These are phyloP conservation scores for Ptychoptera albimana DNA, from an alignment of 2,888 invertebrate species.

Conservation along the genomic window DNA sequence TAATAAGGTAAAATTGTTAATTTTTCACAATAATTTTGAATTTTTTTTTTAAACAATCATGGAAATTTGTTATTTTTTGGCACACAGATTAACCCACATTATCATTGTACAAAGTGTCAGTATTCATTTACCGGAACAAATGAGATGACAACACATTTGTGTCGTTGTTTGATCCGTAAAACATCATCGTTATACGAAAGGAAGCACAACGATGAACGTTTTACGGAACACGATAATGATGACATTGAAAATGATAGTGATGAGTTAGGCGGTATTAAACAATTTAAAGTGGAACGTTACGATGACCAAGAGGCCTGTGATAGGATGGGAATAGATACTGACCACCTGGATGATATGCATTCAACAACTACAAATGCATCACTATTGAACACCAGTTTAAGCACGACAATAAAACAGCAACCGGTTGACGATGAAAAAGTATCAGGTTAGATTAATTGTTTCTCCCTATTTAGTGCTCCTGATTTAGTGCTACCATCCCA, in stretches of 20 bases:
- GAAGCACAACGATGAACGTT: no score
- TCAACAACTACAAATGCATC: no score
- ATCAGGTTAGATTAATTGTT: conserved; percentile 11
- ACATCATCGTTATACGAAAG: no score
- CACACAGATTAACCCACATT: conserved; percentile 48
- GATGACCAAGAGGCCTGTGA: no score
- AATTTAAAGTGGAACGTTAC: no score
- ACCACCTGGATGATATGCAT: no score
- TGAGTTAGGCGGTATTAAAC: no score
- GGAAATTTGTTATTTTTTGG: no score
- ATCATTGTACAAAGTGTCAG: conserved; percentile 59
- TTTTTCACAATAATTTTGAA: not conserved
- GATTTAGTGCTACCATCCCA: not conserved
- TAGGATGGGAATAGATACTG: no score
- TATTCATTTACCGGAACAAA: conserved; percentile 42
- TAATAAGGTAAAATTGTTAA: conserved; percentile 6
- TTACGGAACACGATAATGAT: not conserved
- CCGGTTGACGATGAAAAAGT: conserved; percentile 16
- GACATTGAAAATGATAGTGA: not conserved
- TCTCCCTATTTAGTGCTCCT: no score
- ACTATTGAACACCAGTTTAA: no score
- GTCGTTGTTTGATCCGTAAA: conserved; percentile 16
- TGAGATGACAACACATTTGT: conserved; percentile 8
- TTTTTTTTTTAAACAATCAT: conserved; percentile 3
- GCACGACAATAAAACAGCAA: no score